phyloP scores from a whole-genome alignment of 2,797 vertebrate genomes.

The Morus bassanus region DNA sequence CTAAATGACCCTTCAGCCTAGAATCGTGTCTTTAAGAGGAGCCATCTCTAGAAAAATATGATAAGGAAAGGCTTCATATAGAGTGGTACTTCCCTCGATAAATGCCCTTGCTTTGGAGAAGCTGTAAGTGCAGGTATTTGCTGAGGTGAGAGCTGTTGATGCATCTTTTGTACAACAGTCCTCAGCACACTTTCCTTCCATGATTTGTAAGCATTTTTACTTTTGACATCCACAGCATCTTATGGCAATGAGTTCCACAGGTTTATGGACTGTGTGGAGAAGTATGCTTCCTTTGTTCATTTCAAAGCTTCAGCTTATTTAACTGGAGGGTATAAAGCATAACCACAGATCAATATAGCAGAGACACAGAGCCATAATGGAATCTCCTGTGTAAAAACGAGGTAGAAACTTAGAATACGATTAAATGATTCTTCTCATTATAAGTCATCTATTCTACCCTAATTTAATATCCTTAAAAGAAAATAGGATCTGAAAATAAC shows the following conservation, averaged over 20 bases:
- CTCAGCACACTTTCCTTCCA: not conserved
- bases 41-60: not conserved
- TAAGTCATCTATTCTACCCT: not conserved
- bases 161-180: not conserved
- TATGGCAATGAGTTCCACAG: not conserved
- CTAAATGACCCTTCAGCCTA: slow-evolving; percentile 6
- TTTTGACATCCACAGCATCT: not conserved
- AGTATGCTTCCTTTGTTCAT: not conserved
- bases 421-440: not conserved
- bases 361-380: not conserved
- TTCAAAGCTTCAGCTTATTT: not conserved
- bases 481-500: not conserved
- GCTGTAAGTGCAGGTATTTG: not conserved
- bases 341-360: not conserved
- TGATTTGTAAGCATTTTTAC: not conserved
- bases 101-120: not conserved
- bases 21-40: not conserved
- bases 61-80: not conserved
- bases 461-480: not conserved
- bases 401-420: not conserved
- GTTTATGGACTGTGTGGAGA: not conserved
- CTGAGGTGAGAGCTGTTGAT: not conserved
- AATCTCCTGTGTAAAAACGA: not conserved
- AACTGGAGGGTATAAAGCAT: not conserved
- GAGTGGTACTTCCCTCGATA: not conserved